Evolutionary conservation across 2,113 vertebrate species (phyloP), one percentile per base, ranked within the genome.

Genomic region (Mormyrus iriodes): DNA sequence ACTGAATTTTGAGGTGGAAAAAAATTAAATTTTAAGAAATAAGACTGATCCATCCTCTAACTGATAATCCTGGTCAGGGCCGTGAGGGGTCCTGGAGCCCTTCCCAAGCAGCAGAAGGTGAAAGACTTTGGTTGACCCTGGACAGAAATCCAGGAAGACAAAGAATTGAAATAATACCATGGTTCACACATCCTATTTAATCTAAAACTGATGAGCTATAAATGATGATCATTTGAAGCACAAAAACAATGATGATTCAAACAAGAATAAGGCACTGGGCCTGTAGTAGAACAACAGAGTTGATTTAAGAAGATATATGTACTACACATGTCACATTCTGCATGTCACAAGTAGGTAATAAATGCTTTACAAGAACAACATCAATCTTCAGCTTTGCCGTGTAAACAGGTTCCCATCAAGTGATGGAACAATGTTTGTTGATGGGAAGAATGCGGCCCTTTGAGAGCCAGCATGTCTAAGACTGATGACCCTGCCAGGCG

Each of bases 391-490:
- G 88, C 31, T 49, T 82, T 35, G 65, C 88, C 42, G 49, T 53
- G 88, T 53, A 83, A 88, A 52, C 88, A 42, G 88, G 31, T 48
- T 53, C 73, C 87, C 46, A 88, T 82, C 69, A 44, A 53, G 49
- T 39, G 73, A 69, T 4, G 19, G 51, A 73, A 44, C 61, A 49
- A 49, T 27, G 31, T 88, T 35, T 48, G 42, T 49, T 49, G 87
- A 27, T 49, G 87, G 44, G 46, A 42, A 88, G 58, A 46, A 42
- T n/a, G 55, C 55, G 55, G 53, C 19, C 58, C 31, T 88, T 88
- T 35, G 61, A 69, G 87, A 31, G 31, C 35, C 12, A 79, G 35
- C 1, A 7, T 39, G 21, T 51, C 65, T 48, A 24, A 73, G 65
- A 88, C 46, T 15, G 61, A 88, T 73, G 87, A 73, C 42, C 4